Percentiles rank a stretch among this genome's conserved stretches.
Evolutionary conservation across 2,888 invertebrate genomes (phyloP).

Genomic region (Mesodorylaimus sp.): DNA sequence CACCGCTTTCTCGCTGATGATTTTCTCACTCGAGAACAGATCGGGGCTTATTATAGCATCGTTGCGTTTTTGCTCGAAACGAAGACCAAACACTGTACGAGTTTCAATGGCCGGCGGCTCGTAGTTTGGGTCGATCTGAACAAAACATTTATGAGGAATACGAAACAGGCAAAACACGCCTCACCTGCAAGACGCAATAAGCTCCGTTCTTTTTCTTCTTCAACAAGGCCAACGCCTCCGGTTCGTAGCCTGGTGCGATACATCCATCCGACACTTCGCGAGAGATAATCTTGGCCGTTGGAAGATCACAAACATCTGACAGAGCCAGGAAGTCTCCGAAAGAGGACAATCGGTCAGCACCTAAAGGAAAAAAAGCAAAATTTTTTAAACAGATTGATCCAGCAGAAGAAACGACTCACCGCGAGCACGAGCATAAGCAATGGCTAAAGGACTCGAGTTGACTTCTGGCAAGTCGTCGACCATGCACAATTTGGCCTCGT

Average conservation of each 20-base stretch:
- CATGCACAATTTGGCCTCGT: slow-evolving; percentile 72
- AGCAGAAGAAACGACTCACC: slow-evolving; percentile 32
- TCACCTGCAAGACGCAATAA: slow-evolving; percentile 64
- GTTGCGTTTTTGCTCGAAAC: slow-evolving; percentile 69
- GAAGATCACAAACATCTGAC: slow-evolving; percentile 68
- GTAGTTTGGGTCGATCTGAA: slow-evolving; percentile 66
- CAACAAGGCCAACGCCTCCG: slow-evolving; percentile 61
- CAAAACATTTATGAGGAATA: background rate
- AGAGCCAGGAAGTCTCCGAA: slow-evolving; percentile 93
- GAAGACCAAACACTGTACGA: slow-evolving; percentile 61
- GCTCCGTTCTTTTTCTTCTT: slow-evolving; percentile 82
- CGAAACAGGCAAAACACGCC: slow-evolving; percentile 5
- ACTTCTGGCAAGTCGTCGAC: slow-evolving; percentile 74
- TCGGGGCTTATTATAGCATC: slow-evolving; percentile 42
- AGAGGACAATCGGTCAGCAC: slow-evolving; percentile 95
- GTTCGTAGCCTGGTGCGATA: slow-evolving; percentile 73
- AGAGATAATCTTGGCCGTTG: slow-evolving; percentile 77
- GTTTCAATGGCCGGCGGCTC: slow-evolving; percentile 59
- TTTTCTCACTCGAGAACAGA: no score
- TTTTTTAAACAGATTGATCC: background rate
- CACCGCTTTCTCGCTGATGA: no score
- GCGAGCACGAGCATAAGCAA: slow-evolving; percentile 82
- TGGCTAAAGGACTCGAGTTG: slow-evolving; percentile 53
- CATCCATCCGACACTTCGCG: slow-evolving; percentile 77
- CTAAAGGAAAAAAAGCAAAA: no score